Conservation (phyloP, 2,113 vertebrate species). For the Tonatia bakeri region DNA sequence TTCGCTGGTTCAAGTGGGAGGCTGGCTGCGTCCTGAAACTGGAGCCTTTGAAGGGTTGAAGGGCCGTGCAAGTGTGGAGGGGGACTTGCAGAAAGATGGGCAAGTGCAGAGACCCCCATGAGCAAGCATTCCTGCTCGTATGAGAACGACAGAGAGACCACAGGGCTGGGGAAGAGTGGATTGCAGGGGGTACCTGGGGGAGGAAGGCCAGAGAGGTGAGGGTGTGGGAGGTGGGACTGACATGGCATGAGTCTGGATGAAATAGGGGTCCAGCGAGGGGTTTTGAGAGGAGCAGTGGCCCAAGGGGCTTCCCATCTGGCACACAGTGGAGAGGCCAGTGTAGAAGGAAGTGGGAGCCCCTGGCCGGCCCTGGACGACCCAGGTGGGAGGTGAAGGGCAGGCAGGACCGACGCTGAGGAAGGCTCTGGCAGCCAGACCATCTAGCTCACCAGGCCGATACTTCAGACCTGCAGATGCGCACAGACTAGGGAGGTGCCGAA, state of each 20-base stretch:
- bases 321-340: background rate
- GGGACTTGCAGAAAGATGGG: too few relatives aligned
- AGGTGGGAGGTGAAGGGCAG: accelerated
- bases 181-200: too few relatives aligned
- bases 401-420: background rate
- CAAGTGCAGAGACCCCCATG: background rate
- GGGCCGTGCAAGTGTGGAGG: too few relatives aligned
- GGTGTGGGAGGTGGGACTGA: background rate
- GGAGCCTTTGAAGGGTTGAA: too few relatives aligned
- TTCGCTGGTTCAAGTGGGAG: too few relatives aligned
- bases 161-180: background rate
- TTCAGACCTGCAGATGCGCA: background rate
- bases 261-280: too few relatives aligned
- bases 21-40: too few relatives aligned
- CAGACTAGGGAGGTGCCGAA: background rate
- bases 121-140: background rate
- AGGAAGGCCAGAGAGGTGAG: background rate
- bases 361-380: background rate
- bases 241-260: background rate
- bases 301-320: background rate
- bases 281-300: background rate
- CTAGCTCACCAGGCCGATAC: background rate
- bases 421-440: background rate
- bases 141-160: background rate
- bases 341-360: background rate